These are phyloP conservation scores for Emesis russula DNA, from an alignment of 2,888 invertebrate genomes.

Conservation along the genomic window DNA sequence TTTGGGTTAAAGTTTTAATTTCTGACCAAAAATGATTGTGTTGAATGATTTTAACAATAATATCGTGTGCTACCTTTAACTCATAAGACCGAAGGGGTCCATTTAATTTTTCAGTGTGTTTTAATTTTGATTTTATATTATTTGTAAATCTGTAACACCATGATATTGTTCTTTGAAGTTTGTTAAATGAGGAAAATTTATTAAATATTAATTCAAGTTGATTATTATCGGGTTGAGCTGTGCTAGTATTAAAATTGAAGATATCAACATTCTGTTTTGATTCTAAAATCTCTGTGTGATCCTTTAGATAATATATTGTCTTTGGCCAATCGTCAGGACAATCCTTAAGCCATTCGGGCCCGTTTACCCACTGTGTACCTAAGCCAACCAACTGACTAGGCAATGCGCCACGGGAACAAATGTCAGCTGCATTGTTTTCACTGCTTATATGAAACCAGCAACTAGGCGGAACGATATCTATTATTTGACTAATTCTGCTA, in stretches of 20 bases:
- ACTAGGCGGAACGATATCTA: conserved; percentile 29
- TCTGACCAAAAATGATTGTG: background rate
- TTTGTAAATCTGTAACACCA: conserved; percentile 33
- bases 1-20: background rate
- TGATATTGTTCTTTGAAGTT: conserved; percentile 32
- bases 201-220: background rate
- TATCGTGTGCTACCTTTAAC: background rate
- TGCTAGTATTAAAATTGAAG: background rate
- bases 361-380: background rate
- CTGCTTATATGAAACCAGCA: conserved; percentile 1
- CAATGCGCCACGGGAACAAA: background rate
- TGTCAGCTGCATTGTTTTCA: background rate
- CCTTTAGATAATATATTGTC: background rate
- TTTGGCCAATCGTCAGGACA: conserved; percentile 1
- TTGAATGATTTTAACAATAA: background rate
- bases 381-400: background rate
- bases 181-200: background rate
- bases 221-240: background rate
- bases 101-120: background rate
- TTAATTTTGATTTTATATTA: background rate
- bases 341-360: background rate
- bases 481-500: conserved; percentile 47
- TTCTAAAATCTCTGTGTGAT: background rate
- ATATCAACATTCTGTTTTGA: background rate
- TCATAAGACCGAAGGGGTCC: background rate